Percentiles rank a stretch among this genome's conserved stretches.
Conservation (phyloP, 2,888 invertebrate genomes). For the Mamestra brassicae region DNA sequence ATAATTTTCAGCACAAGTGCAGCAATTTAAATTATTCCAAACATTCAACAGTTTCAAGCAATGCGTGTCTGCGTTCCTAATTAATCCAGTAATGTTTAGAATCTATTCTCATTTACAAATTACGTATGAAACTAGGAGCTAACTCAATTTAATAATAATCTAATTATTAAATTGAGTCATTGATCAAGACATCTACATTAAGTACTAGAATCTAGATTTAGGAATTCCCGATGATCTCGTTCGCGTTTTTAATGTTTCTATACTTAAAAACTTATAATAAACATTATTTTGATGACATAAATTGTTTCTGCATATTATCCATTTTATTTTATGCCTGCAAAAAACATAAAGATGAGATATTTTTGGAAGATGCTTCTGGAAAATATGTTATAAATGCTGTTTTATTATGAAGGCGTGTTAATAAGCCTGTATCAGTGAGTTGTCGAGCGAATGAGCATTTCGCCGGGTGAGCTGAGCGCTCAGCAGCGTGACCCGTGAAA, state of each 20-base stretch:
- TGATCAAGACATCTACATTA: too few species aligned
- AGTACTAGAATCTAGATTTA: background rate
- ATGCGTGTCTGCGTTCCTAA: conserved; percentile 11
- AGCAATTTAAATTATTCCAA: background rate
- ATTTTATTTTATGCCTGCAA: too few species aligned
- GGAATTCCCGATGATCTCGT: background rate
- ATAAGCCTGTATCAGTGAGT: conserved; percentile 62
- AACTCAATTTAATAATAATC: conserved; percentile 17
- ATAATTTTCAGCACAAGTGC: background rate
- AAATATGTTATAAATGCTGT: background rate
- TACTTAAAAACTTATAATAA: background rate
- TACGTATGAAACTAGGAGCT: conserved; percentile 20
- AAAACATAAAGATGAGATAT: background rate
- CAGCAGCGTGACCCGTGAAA: conserved; percentile 76
- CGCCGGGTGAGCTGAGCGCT: conserved; percentile 67
- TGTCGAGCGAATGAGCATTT: conserved; percentile 72
- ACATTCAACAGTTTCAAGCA: conserved; percentile 25
- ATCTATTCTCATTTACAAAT: conserved; percentile 23
- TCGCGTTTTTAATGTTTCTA: conserved; percentile 7
- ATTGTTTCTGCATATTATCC: background rate
- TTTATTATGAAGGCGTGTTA: conserved; percentile 40
- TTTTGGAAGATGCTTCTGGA: background rate
- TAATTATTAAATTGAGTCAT: conserved; percentile 3
- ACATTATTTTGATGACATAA: background rate
- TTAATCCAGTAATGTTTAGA: conserved; percentile 23